Base-by-base conservation (phyloP, 2,888 invertebrate genomes). In the Drosophila anceps region DNA sequence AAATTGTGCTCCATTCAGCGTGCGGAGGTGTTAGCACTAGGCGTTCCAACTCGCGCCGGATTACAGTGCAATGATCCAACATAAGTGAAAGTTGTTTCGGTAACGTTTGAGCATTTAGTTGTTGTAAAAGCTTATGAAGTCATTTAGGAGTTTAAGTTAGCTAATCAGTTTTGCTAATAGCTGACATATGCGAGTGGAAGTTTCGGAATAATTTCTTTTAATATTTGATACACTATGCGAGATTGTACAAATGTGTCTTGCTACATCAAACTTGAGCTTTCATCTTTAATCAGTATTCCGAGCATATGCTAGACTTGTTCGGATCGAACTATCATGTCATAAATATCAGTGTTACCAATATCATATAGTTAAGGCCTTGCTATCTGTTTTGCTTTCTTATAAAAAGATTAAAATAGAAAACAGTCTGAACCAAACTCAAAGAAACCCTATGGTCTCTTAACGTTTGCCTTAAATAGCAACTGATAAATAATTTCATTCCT, bases 61-160 rank as follows among this genome's bases (percentile, higher is more conserved):
- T 46, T 51, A 37, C 44, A 31, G 53, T 48, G 44, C 43, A 73
- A 55, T 73, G 61, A 64, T 55, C 50, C 62, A n/a, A 18, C n/a
- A 41, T 53, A 70, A 70, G 59, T 61, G 60, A 66, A 64, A 70
- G 57, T 79, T 69, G 79, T 74, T 69, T 65, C 44, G 39, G 54
- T 59, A 39, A 43, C 15, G 31, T 31, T 31, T 37, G 10, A 48
- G 27, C 61, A 54, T 37, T 41, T 62, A 59, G 69, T 74, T 62
- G 69, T 43, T 68, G 18, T 64, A 9, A 48, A 55, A 67, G 33
- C n/a, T 72, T 57, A 15, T 27, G 1, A 54, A 46, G 18, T 39
- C 6, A 6, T 4, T 33, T 7, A n/a, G 13, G 18, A 27, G 58
- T 7, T 12, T 20, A 39, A 46, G 31, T 13, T 31, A 27, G 46